Evolutionary conservation across 2,888 invertebrate genomes (phyloP).

Genomic region (Volucella bombylans): DNA sequence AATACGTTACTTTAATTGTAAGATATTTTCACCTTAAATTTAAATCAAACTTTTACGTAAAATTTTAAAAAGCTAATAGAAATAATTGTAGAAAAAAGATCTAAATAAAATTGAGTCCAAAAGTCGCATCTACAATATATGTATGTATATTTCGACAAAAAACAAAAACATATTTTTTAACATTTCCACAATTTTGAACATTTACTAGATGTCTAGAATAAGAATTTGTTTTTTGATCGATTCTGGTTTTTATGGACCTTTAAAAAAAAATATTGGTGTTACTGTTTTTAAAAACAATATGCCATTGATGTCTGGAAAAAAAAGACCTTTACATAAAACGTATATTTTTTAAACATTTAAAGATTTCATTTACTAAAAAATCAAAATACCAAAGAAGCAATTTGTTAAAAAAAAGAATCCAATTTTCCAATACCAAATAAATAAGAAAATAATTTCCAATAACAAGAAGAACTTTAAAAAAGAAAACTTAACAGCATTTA

Average conservation of each 20-base stretch:
- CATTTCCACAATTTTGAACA: no score
- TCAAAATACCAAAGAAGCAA: constrained; percentile 46
- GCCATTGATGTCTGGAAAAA: no score
- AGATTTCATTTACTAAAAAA: neutral
- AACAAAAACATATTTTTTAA: no score
- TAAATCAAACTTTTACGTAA: neutral
- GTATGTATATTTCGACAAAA: no score
- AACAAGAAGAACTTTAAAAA: constrained; percentile 16
- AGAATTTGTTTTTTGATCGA: no score
- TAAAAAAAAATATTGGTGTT: no score
- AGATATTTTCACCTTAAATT: neutral
- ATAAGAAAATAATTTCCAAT: constrained; percentile 20
- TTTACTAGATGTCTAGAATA: no score
- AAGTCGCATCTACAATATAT: no score
- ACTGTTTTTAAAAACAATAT: no score
- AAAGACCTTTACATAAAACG: neutral
- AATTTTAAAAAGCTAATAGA: neutral
- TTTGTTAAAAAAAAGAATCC: constrained; percentile 8
- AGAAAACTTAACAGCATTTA: neutral
- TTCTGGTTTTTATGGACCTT: no score
- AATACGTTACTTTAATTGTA: neutral
- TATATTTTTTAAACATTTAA: neutral
- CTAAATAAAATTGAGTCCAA: no score
- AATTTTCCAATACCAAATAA: constrained; percentile 42
- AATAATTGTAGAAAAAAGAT: neutral